phyloP scores from a whole-genome alignment of 30 jellyfish, hydroid and myxozoan genomes.

The Sanderia malayensis region DNA sequence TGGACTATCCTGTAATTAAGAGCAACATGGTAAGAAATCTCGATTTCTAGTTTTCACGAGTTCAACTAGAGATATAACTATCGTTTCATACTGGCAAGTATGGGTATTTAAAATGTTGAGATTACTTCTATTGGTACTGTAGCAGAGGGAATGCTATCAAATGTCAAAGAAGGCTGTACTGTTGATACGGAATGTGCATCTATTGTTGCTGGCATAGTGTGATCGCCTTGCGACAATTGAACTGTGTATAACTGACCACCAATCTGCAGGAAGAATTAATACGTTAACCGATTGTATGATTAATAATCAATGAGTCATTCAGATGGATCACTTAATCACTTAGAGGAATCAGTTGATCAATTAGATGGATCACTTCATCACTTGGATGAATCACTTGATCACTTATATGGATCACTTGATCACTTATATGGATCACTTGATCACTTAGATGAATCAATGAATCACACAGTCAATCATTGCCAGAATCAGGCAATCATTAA shows the following conservation, averaged over 20 bases:
- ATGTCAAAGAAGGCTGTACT: constrained; percentile 39
- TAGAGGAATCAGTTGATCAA: too few relatives aligned
- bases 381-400: too few relatives aligned
- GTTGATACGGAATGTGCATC: constrained; percentile 23
- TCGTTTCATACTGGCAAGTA: not conserved
- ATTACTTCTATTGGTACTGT: constrained; percentile 25
- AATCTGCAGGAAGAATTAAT: constrained; percentile 13
- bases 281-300: not conserved
- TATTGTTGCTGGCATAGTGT: constrained; percentile 30
- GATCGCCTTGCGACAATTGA: constrained; percentile 50
- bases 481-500: not conserved
- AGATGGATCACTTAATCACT: not conserved
- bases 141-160: constrained; percentile 15
- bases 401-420: too few relatives aligned
- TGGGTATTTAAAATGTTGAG: not conserved
- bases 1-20: too few relatives aligned
- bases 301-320: too few relatives aligned
- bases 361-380: not conserved
- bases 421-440: too few relatives aligned
- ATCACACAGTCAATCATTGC: not conserved
- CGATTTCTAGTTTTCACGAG: not conserved
- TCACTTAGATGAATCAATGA: not conserved
- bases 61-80: too few relatives aligned
- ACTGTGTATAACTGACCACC: constrained; percentile 57
- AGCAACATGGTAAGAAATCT: too few relatives aligned